Evolutionary conservation across 2,113 vertebrate genomes (phyloP).

Genomic region (Ceyx melanurus): DNA sequence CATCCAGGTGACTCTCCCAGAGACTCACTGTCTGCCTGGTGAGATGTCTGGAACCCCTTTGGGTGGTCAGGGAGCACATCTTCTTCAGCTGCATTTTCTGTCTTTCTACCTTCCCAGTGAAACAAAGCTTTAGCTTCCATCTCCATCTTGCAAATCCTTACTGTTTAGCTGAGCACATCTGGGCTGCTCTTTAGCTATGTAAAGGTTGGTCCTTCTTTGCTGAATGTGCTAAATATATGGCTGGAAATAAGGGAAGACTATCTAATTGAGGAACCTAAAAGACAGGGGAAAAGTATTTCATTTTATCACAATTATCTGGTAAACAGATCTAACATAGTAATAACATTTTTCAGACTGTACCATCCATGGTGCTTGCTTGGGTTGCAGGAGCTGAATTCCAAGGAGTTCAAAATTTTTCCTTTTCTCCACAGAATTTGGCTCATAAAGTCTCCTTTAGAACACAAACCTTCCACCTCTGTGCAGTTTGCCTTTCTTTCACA

Average conservation of each 20-base stretch:
- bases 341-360: background rate
- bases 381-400: background rate
- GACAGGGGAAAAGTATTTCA: background rate
- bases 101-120: background rate
- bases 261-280: background rate
- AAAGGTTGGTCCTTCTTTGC: background rate
- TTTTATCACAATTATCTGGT: background rate
- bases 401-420: background rate
- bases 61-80: background rate
- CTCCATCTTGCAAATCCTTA: background rate
- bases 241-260: background rate
- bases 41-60: background rate
- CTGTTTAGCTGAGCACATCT: background rate
- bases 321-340: background rate
- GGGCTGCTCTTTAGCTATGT: background rate
- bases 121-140: background rate
- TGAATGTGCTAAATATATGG: background rate
- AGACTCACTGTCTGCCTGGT: accelerated
- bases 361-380: background rate
- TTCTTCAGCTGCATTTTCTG: background rate
- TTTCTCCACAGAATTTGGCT: background rate
- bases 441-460: background rate
- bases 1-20: background rate
- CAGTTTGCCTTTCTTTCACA: background rate
- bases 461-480: background rate